phyloP scores from a whole-genome alignment of 2,888 invertebrate genomes.

The Chrysina gloriosa region DNA sequence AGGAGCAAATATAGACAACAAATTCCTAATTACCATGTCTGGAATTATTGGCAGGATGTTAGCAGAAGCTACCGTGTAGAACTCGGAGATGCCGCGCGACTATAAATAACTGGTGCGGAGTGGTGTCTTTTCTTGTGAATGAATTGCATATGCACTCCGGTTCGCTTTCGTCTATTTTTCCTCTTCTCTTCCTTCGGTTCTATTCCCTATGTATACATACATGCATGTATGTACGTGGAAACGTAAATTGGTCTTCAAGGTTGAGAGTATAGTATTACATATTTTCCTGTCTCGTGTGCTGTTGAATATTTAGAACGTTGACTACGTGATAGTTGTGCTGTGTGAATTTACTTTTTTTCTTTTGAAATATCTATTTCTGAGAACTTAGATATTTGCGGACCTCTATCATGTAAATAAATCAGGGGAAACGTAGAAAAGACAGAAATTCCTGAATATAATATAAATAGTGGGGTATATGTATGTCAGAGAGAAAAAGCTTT shows the following conservation, averaged over 20 bases:
- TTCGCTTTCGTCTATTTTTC: background rate
- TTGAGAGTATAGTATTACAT: conserved; percentile 13
- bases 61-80: conserved; percentile 10
- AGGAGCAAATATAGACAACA: conserved; percentile 31
- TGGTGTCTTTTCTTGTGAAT: conserved; percentile 19
- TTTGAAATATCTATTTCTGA: too few relatives aligned
- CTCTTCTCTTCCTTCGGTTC: background rate
- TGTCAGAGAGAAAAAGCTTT: too few relatives aligned
- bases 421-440: too few relatives aligned
- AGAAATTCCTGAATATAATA: too few relatives aligned
- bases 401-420: too few relatives aligned
- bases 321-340: background rate
- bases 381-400: too few relatives aligned
- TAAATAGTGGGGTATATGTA: too few relatives aligned
- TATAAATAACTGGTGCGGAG: conserved; percentile 32
- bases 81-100: conserved; percentile 5
- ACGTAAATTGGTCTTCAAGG: conserved; percentile 24
- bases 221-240: background rate
- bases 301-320: conserved; percentile 23
- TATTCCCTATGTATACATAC: background rate
- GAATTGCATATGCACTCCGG: conserved; percentile 28
- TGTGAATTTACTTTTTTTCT: background rate
- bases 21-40: conserved; percentile 35
- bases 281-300: background rate
- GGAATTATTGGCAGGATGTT: conserved; percentile 36